phyloP scores from a whole-genome alignment of 2,113 vertebrate species.

The Platichthys stellatus region DNA sequence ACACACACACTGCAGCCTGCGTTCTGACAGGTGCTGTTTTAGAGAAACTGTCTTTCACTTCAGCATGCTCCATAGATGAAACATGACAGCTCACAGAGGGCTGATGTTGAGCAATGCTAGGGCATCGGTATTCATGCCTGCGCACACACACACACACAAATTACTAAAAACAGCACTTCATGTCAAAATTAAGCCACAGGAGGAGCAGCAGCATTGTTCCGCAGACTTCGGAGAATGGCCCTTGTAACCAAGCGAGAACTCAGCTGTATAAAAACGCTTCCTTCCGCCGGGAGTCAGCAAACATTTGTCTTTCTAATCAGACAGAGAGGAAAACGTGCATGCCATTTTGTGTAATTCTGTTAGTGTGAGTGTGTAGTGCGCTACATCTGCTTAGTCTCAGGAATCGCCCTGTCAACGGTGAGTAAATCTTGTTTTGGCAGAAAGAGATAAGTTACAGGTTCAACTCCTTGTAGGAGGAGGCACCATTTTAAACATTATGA shows the following conservation, averaged over 20 bases:
- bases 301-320: conserved; percentile 51
- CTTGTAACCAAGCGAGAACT: conserved; percentile 44
- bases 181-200: conserved; percentile 25
- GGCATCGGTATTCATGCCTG: conserved; percentile 21
- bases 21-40: conserved; percentile 13
- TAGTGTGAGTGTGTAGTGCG: conserved; percentile 31
- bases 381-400: conserved; percentile 60
- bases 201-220: conserved; percentile 24
- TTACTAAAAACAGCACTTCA: conserved; percentile 19
- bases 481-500: conserved; percentile 47
- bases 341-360: conserved; percentile 29
- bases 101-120: background rate
- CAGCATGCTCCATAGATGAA: conserved; percentile 4
- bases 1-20: background rate
- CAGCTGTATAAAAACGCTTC: conserved; percentile 38
- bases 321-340: conserved; percentile 35
- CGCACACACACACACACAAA: background rate
- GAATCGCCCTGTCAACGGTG: conserved; percentile 45
- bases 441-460: conserved; percentile 47
- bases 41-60: background rate
- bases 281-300: conserved; percentile 54
- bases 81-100: conserved; percentile 12
- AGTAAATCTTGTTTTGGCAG: conserved; percentile 61
- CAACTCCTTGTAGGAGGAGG: conserved; percentile 23
- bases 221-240: conserved; percentile 26